These are phyloP conservation scores for Cyprinus carpio DNA, from an alignment of 2,113 vertebrate species.

Conservation along the genomic window DNA sequence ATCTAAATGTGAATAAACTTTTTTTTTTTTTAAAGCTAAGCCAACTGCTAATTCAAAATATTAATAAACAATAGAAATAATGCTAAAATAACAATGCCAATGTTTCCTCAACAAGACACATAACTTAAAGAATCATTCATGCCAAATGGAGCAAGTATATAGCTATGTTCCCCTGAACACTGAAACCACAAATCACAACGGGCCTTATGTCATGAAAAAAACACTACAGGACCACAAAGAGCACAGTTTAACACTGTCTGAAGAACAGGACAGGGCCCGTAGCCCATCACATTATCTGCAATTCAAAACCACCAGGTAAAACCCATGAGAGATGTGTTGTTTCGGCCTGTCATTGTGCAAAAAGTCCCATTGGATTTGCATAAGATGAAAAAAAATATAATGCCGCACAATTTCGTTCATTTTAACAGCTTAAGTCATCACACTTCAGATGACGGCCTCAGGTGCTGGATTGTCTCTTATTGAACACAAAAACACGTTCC, in stretches of 20 bases:
- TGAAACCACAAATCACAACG: background rate
- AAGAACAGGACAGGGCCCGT: background rate
- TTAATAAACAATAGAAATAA: too few relatives aligned
- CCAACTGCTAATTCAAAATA: too few relatives aligned
- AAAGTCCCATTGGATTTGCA: background rate
- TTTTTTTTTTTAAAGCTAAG: too few relatives aligned
- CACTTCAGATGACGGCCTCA: background rate
- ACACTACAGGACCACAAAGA: background rate
- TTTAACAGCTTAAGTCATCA: background rate
- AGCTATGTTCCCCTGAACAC: background rate
- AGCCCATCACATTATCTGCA: background rate
- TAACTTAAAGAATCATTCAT: too few relatives aligned
- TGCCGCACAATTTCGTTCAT: background rate
- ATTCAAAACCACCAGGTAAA: constrained; percentile 13
- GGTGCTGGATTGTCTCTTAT: background rate
- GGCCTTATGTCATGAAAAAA: background rate
- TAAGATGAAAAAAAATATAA: background rate
- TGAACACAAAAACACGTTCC: background rate
- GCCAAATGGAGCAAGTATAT: too few relatives aligned
- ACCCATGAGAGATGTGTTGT: background rate
- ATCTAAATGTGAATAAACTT: too few relatives aligned
- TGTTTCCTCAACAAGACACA: too few relatives aligned
- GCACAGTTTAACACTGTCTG: background rate
- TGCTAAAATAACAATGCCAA: too few relatives aligned
- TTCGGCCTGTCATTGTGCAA: background rate